Conservation (phyloP, 2,113 vertebrate genomes). For the Scatophagus argus region DNA sequence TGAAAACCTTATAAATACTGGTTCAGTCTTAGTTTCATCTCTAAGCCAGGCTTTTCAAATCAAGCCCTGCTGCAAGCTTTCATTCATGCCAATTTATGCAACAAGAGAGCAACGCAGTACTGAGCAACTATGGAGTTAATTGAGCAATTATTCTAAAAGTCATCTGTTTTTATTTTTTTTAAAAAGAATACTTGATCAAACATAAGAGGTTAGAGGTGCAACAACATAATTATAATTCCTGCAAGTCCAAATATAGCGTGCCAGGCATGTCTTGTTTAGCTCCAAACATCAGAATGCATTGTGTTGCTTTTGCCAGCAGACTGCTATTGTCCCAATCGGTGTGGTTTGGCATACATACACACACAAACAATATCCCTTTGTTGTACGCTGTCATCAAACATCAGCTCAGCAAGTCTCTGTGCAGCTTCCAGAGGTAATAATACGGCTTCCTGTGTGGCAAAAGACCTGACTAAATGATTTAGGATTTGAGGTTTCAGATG, state of each 20-base stretch:
- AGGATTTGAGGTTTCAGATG: conserved; percentile 54
- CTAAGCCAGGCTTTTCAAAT: background rate
- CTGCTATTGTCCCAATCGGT: background rate
- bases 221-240: conserved; percentile 14
- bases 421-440: conserved; percentile 63
- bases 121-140: conserved; percentile 19
- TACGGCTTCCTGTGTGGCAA: conserved; percentile 63
- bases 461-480: conserved; percentile 71
- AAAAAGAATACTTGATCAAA: conserved; percentile 21
- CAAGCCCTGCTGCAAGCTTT: background rate
- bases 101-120: background rate
- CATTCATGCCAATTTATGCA: background rate
- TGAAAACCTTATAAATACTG: background rate
- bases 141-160: conserved; percentile 29
- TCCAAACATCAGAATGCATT: conserved; percentile 51
- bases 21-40: background rate
- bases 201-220: conserved; percentile 20
- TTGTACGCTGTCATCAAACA: conserved; percentile 57
- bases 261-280: conserved; percentile 49
- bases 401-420: conserved; percentile 57
- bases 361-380: conserved; percentile 49
- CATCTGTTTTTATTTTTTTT: conserved; percentile 10
- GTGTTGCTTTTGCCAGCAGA: conserved; percentile 46
- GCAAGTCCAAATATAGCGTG: conserved; percentile 16
- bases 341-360: conserved; percentile 31